These are phyloP conservation scores for Drosophila mayaguana DNA, from an alignment of 2,888 invertebrate species.

Conservation along the genomic window DNA sequence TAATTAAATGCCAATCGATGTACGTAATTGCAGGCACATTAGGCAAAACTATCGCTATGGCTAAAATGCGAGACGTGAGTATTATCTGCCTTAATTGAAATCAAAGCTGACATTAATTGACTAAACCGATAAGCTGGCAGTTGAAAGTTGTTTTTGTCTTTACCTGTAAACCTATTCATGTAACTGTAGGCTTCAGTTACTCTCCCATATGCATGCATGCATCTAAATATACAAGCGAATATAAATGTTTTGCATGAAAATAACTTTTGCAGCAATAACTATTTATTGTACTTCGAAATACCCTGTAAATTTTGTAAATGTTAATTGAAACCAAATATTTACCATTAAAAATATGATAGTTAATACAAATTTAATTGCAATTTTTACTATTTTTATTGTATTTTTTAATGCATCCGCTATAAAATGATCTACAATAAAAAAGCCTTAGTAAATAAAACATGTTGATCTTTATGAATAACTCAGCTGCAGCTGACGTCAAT, in stretches of 20 bases:
- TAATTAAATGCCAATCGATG: constrained; percentile 76
- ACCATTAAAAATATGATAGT: neutral
- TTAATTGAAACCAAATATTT: neutral
- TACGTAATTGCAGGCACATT: constrained; percentile 72
- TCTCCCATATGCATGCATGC: neutral
- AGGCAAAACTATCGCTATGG: constrained; percentile 49
- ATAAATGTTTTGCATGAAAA: constrained; percentile 13
- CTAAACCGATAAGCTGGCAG: constrained; percentile 56
- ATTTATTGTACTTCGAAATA: neutral
- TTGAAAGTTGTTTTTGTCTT: constrained; percentile 55
- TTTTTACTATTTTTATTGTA: neutral
- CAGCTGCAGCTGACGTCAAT: constrained; percentile 34
- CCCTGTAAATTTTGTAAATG: neutral
- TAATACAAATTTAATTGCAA: neutral
- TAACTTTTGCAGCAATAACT: neutral
- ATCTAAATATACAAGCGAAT: constrained; percentile 10
- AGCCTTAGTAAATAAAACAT: constrained; percentile 2
- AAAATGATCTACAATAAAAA: neutral
- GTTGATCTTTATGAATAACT: constrained; percentile 18
- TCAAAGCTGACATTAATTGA: constrained; percentile 75
- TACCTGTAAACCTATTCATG: neutral
- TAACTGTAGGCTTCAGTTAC: constrained; percentile 30
- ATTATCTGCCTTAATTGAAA: constrained; percentile 70
- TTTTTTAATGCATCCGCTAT: neutral
- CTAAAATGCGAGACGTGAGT: constrained; percentile 57